Evolutionary conservation across 2,113 vertebrate species (phyloP).

Genomic region (Spizaetus ornatus): DNA sequence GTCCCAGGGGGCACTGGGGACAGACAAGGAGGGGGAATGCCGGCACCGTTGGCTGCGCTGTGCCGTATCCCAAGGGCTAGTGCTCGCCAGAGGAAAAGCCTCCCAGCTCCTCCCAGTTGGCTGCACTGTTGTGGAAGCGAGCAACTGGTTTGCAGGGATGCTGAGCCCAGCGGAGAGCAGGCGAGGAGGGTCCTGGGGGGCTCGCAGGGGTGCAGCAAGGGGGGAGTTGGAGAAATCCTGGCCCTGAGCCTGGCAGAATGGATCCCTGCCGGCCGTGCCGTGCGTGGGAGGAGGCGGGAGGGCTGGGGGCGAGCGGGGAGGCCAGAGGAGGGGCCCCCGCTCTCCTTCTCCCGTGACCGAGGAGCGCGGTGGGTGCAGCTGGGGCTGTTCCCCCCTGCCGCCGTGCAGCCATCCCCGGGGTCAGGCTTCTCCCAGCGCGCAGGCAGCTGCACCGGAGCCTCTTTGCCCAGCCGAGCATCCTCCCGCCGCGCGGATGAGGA

Average conservation of each 20-base stretch:
- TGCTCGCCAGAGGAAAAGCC: background rate
- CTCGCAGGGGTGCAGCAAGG: background rate
- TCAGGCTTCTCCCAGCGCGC: background rate
- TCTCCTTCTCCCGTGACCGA: background rate
- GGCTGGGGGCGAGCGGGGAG: background rate
- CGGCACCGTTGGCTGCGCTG: background rate
- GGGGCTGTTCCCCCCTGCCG: background rate
- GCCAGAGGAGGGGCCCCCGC: constrained; percentile 16
- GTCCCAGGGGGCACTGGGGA: background rate
- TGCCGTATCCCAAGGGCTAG: background rate
- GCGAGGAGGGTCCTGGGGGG: background rate
- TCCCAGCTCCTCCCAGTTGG: background rate
- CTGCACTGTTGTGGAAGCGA: rapidly evolving
- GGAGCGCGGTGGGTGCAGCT: background rate
- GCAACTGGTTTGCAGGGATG: background rate
- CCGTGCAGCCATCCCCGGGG: background rate
- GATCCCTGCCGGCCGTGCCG: background rate
- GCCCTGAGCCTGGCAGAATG: background rate
- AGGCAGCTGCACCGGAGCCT: background rate
- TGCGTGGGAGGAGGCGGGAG: constrained; percentile 1
- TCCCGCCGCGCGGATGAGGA: background rate
- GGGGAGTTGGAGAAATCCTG: background rate
- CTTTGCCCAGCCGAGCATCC: background rate
- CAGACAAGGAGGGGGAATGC: background rate
- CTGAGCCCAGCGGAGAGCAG: background rate